Evolutionary conservation across 1,140 invertebrate genomes (phyloP), one percentile per base, ranked within the genome.

Genomic region (Eumeta japonica): DNA sequence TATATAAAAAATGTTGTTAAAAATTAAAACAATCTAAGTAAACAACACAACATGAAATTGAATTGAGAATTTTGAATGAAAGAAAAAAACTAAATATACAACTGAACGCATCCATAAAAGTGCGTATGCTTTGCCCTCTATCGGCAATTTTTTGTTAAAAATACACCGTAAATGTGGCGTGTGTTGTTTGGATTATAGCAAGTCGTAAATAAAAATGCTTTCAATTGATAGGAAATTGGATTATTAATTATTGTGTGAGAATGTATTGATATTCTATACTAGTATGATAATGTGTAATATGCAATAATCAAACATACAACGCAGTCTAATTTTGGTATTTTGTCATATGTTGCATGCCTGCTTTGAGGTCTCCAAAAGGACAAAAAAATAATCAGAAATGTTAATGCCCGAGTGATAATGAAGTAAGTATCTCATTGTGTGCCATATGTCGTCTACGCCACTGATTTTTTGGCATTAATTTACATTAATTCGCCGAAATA

Each of bases 91-190:
- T n/a, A n/a, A n/a, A n/a, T n/a, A n/a, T n/a, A n/a, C n/a, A n/a
- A n/a, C n/a, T n/a, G n/a, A n/a, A n/a, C n/a, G n/a, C n/a, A n/a
- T n/a, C n/a, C n/a, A n/a, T n/a, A n/a, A n/a, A n/a, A n/a, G n/a
- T n/a, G n/a, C n/a, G n/a, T n/a, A n/a, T n/a, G n/a, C n/a, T n/a
- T n/a, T n/a, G 68, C 61, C 65, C 58, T 52, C 66, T 73, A 45
- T 55, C 54, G 66, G 51, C 36, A 62, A 63, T 61, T 59, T 62
- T 48, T 43, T 59, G 44, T 58, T 50, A 58, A 66, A 68, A 62
- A 60, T 74, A 72, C 57, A 67, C 67, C 63, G 71, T 72, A 71
- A 76, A 76, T 76, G 73, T 75, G 73, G 73, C 73, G 73, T 76
- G 73, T 76, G 71, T 76, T 76, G 73, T 76, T 76, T 76, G 68